phyloP scores from a whole-genome alignment of 2,888 invertebrate genomes.

The Cosmia pyralina region DNA sequence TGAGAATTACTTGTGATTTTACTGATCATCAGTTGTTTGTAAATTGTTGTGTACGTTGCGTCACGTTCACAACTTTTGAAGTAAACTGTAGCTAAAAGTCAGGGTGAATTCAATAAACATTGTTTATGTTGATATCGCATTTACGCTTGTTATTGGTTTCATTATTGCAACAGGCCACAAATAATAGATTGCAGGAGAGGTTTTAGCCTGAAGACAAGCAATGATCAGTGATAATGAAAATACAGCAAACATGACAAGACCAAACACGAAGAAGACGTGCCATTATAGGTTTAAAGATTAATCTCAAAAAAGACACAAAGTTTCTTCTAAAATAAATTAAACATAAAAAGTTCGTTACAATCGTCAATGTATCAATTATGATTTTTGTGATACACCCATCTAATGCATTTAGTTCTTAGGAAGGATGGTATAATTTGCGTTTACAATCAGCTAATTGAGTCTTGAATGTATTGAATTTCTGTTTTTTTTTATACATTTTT shows the following conservation, averaged over 20 bases:
- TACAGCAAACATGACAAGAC: neutral
- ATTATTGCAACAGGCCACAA: neutral
- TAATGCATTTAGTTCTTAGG: too few relatives aligned
- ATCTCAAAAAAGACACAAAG: too few relatives aligned
- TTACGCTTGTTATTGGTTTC: neutral
- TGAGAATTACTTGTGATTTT: constrained; percentile 55
- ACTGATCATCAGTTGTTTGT: constrained; percentile 45
- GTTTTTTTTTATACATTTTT: too few relatives aligned
- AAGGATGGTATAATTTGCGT: too few relatives aligned
- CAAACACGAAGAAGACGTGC: neutral
- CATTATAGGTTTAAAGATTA: too few relatives aligned
- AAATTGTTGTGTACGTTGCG: constrained; percentile 29
- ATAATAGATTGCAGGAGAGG: neutral
- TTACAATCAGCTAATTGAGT: too few relatives aligned
- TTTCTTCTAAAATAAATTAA: too few relatives aligned
- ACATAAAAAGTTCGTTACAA: too few relatives aligned
- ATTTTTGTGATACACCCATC: too few relatives aligned
- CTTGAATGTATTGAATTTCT: too few relatives aligned
- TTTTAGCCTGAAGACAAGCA: neutral
- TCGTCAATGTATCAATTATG: too few relatives aligned
- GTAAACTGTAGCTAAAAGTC: constrained; percentile 10
- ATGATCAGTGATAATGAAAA: neutral
- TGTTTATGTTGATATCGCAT: neutral
- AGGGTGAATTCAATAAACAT: constrained; percentile 17
- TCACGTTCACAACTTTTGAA: constrained; percentile 21